phyloP scores from a whole-genome alignment of 2,888 invertebrate species.

The Amphipyra berbera region DNA sequence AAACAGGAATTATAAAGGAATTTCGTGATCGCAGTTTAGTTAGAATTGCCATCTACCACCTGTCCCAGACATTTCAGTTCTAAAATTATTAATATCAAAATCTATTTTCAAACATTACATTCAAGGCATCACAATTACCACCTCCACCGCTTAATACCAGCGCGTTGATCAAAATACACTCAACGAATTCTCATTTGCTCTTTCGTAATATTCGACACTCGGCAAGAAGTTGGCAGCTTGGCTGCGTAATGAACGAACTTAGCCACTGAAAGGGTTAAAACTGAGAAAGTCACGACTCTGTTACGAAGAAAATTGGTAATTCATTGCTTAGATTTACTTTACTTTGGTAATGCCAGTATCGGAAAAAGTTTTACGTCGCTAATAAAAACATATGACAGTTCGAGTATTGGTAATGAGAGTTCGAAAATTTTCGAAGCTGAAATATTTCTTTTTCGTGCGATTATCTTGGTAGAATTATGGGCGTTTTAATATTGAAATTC shows the following conservation, averaged over 20 bases:
- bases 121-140: constrained; percentile 50
- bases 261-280: constrained; percentile 79
- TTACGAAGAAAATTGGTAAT: constrained; percentile 82
- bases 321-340: constrained; percentile 79
- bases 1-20: too few species aligned
- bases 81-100: too few species aligned
- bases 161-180: constrained; percentile 69
- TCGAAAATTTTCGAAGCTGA: constrained; percentile 50
- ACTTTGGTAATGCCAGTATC: constrained; percentile 70
- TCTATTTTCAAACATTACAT: background rate
- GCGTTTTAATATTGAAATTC: constrained; percentile 20
- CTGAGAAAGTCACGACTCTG: constrained; percentile 76
- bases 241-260: constrained; percentile 81
- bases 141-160: constrained; percentile 54
- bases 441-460: constrained; percentile 45
- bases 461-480: constrained; percentile 26
- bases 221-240: constrained; percentile 71
- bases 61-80: too few species aligned
- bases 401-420: constrained; percentile 59
- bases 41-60: too few species aligned
- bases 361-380: constrained; percentile 71
- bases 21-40: too few species aligned
- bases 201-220: constrained; percentile 71
- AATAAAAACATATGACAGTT: constrained; percentile 73
- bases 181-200: constrained; percentile 72